Conservation (phyloP, 1,140 invertebrate genomes). For the Frieseomelitta varia region DNA sequence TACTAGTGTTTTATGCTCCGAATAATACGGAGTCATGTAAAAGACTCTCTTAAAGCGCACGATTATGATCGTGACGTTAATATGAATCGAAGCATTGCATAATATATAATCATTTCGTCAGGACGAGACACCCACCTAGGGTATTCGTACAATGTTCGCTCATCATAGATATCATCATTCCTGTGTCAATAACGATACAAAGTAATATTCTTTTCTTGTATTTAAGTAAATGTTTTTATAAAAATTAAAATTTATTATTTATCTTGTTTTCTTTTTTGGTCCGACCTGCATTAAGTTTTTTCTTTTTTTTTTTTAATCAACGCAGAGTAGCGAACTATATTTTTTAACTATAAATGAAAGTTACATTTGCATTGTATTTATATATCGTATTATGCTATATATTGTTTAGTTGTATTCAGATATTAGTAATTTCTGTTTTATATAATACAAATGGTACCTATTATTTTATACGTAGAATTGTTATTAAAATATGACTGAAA, state of each 20-base stretch:
- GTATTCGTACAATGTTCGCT: slow-evolving; percentile 64
- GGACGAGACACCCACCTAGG: slow-evolving; percentile 69
- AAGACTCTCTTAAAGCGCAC: slow-evolving; percentile 49
- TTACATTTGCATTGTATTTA: slow-evolving; percentile 21
- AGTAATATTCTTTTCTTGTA: slow-evolving; percentile 64
- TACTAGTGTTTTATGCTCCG: slow-evolving; percentile 61
- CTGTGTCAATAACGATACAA: slow-evolving; percentile 74
- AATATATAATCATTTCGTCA: slow-evolving; percentile 63
- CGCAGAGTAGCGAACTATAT: slow-evolving; percentile 16
- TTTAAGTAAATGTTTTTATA: slow-evolving; percentile 70
- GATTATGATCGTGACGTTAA: slow-evolving; percentile 57
- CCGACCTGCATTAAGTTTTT: neutral
- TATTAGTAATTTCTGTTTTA: slow-evolving; percentile 56
- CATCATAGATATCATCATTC: slow-evolving; percentile 74
- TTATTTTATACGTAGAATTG: slow-evolving; percentile 60
- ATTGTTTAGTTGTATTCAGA: slow-evolving; percentile 39
- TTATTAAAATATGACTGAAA: slow-evolving; percentile 49
- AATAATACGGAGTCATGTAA: slow-evolving; percentile 37
- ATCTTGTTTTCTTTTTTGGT: slow-evolving; percentile 50
- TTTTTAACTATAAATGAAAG: neutral
- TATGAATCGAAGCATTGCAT: slow-evolving; percentile 55
- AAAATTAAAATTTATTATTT: slow-evolving; percentile 63
- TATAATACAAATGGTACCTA: slow-evolving; percentile 52
- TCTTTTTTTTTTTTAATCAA: neutral
- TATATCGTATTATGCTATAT: slow-evolving; percentile 23